These are phyloP conservation scores for Triplophysa dalaica DNA, from an alignment of 2,113 vertebrate genomes.

Conservation along the genomic window DNA sequence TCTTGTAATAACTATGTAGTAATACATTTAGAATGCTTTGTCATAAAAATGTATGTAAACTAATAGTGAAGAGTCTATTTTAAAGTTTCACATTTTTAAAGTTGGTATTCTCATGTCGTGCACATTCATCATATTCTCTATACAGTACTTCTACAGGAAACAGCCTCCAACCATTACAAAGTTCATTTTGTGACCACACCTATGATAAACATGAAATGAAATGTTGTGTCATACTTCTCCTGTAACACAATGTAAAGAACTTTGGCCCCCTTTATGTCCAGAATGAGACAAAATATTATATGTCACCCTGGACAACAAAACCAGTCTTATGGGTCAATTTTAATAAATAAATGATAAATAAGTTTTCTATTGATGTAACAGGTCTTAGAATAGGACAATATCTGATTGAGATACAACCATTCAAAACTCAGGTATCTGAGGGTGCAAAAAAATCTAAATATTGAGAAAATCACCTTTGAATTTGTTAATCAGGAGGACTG, in stretches of 20 bases:
- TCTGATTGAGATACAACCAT: no score
- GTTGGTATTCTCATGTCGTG: not conserved
- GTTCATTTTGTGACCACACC: conserved; percentile 35
- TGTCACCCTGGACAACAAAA: no score
- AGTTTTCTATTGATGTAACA: no score
- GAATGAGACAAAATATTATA: not conserved
- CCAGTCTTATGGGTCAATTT: no score
- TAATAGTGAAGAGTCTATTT: no score
- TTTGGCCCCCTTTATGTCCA: not conserved
- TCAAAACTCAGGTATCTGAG: no score
- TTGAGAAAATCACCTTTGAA: no score
- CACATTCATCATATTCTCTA: not conserved
- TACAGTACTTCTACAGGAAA: not conserved
- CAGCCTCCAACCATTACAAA: not conserved
- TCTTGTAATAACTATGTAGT: not conserved
- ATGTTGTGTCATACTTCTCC: not conserved
- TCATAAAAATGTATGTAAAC: not conserved
- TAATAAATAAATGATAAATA: no score
- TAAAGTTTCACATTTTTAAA: not conserved
- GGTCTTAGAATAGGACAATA: no score
- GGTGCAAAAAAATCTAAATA: no score
- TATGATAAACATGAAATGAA: not conserved
- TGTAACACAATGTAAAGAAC: not conserved
- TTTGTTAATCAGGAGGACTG: no score
- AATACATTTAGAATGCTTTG: not conserved